These are phyloP conservation scores for Microctonus brassicae DNA, from an alignment of 2,888 invertebrate genomes.

Conservation along the genomic window DNA sequence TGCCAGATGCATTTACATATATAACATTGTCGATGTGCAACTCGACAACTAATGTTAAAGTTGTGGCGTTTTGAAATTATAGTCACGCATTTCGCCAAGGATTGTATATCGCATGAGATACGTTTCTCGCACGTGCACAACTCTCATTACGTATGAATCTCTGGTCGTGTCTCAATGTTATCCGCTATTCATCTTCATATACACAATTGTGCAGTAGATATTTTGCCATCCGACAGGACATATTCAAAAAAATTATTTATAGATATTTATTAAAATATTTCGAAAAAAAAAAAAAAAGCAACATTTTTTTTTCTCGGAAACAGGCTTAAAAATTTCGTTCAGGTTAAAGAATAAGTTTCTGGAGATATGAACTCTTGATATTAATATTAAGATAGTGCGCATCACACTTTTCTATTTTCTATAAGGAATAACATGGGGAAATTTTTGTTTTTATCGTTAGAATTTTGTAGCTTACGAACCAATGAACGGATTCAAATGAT, in stretches of 20 bases:
- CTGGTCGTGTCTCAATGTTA: not conserved
- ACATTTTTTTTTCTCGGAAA: no score
- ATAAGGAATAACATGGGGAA: no score
- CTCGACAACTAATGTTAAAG: conserved; percentile 26
- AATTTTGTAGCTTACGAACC: no score
- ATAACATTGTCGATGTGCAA: not conserved
- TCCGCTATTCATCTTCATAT: not conserved
- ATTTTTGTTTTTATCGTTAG: no score
- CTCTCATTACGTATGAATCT: conserved; percentile 28
- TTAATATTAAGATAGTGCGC: no score
- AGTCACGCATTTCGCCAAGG: conserved; percentile 27
- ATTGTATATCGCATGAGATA: conserved; percentile 27
- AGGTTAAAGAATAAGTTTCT: no score
- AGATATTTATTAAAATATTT: not conserved
- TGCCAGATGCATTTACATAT: conserved; percentile 1
- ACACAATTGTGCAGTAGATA: not conserved
- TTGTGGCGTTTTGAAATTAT: conserved; percentile 24
- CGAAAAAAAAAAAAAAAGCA: no score
- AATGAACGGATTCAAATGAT: no score
- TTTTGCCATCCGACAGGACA: not conserved
- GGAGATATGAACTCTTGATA: no score
- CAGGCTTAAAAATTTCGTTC: no score
- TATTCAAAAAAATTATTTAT: not conserved
- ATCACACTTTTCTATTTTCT: no score
- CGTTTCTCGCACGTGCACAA: conserved; percentile 22